These are phyloP conservation scores for Theristus sp. DNA, from an alignment of 2,888 invertebrate genomes.

Conservation along the genomic window DNA sequence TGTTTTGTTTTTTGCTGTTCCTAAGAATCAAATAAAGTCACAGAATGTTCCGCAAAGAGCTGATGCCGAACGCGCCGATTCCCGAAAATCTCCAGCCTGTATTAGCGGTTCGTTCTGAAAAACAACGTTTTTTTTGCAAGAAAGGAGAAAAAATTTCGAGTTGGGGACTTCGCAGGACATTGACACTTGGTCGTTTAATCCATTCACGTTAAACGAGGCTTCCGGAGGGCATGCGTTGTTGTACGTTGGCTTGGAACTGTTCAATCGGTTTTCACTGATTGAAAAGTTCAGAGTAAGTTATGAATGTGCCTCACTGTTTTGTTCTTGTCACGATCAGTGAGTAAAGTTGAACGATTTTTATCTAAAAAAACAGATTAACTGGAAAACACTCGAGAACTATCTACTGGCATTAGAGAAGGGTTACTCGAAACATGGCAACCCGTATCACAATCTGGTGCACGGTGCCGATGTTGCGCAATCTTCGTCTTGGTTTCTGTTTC, in stretches of 20 bases:
- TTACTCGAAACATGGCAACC: slow-evolving; percentile 48
- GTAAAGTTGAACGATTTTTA: too few relatives aligned
- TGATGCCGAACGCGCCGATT: not conserved
- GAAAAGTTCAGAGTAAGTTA: slow-evolving; percentile 64
- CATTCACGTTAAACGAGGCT: slow-evolving; percentile 63
- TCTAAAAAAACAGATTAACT: slow-evolving; percentile 22
- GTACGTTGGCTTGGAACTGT: slow-evolving; percentile 70
- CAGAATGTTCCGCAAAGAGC: slow-evolving; percentile 1
- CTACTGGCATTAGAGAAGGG: slow-evolving; percentile 67
- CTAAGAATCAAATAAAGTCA: too few relatives aligned
- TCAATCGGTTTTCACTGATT: slow-evolving; percentile 76
- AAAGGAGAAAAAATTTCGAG: not conserved
- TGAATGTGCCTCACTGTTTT: too few relatives aligned
- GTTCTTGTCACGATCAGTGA: too few relatives aligned
- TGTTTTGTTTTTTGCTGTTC: too few relatives aligned
- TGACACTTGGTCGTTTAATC: slow-evolving; percentile 83
- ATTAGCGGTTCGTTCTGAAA: not conserved
- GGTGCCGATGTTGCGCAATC: slow-evolving; percentile 88
- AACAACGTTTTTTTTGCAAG: not conserved
- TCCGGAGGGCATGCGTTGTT: slow-evolving; percentile 64
- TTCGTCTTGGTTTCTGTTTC: slow-evolving; percentile 55
- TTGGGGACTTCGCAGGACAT: slow-evolving; percentile 42
- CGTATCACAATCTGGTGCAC: slow-evolving; percentile 78
- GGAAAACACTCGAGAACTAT: slow-evolving; percentile 57
- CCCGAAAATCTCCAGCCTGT: not conserved